Conservation (phyloP, 2,797 vertebrate species). For the Carduelis carduelis region DNA sequence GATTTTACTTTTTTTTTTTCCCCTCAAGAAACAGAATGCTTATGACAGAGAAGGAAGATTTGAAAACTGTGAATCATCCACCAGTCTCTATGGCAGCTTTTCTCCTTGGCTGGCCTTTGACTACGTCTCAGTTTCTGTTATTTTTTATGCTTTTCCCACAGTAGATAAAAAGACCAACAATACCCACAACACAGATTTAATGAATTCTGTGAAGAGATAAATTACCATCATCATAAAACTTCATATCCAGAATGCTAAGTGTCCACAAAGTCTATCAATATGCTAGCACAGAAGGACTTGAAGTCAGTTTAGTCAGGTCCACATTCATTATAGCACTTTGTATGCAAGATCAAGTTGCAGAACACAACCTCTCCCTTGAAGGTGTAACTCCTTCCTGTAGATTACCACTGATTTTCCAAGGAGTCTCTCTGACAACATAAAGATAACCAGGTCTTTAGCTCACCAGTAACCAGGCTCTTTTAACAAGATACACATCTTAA, state of each 20-base stretch:
- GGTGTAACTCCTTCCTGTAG: not conserved
- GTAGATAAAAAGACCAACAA: not conserved
- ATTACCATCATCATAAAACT: not conserved
- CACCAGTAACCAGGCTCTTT: not conserved
- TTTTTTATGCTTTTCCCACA: not conserved
- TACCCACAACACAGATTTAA: not conserved
- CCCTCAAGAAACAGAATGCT: not conserved
- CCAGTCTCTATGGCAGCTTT: not conserved
- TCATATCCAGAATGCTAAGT: not conserved
- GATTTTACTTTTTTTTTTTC: not conserved
- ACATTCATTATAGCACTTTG: not conserved
- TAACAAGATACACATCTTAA: not conserved
- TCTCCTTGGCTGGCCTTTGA: not conserved
- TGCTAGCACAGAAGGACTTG: not conserved
- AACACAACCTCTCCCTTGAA: not conserved
- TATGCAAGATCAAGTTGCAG: not conserved
- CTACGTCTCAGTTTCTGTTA: not conserved
- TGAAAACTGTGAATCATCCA: conserved; percentile 34
- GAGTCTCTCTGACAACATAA: not conserved
- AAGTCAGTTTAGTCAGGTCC: not conserved
- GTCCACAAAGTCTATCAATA: not conserved
- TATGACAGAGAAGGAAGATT: not conserved
- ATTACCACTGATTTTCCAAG: not conserved
- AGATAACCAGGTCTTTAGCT: not conserved
- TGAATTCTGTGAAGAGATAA: not conserved